Evolutionary conservation across 2,888 invertebrate genomes (phyloP).

Genomic region (Artemia sinica): DNA sequence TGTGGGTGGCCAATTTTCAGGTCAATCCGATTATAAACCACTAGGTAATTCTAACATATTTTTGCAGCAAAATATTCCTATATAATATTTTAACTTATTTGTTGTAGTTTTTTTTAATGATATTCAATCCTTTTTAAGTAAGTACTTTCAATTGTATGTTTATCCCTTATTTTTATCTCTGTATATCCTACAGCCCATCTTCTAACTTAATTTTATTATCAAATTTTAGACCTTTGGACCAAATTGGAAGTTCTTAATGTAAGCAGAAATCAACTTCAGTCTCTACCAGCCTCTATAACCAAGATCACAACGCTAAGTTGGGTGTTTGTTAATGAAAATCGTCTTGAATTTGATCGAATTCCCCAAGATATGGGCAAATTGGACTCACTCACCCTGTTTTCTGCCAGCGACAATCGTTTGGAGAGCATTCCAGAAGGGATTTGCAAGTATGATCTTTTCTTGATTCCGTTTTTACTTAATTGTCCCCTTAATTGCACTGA

Average conservation of each 20-base stretch:
- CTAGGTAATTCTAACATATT: too few relatives aligned
- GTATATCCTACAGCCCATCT: too few relatives aligned
- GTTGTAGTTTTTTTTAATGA: too few relatives aligned
- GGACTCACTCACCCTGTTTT: slow-evolving; percentile 78
- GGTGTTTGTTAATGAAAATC: slow-evolving; percentile 85
- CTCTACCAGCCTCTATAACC: slow-evolving; percentile 67
- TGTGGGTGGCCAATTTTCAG: too few relatives aligned
- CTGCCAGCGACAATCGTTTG: slow-evolving; percentile 81
- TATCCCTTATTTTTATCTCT: too few relatives aligned
- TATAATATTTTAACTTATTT: too few relatives aligned
- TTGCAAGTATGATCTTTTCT: slow-evolving; percentile 46
- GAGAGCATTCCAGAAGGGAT: slow-evolving; percentile 98
- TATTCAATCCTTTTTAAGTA: too few relatives aligned
- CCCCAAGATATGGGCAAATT: slow-evolving; percentile 95
- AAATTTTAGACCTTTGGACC: slow-evolving; percentile 60
- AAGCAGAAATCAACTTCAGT: slow-evolving; percentile 72
- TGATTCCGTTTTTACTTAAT: not conserved
- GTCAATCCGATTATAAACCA: too few relatives aligned
- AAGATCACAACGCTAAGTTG: slow-evolving; percentile 63
- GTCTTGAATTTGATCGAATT: slow-evolving; percentile 89
- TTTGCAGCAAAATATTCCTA: too few relatives aligned
- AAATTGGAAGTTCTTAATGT: slow-evolving; percentile 80
- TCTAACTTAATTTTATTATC: not conserved
- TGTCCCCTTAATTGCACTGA: too few relatives aligned
- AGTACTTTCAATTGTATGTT: too few relatives aligned